Evolutionary conservation across 2,113 vertebrate genomes (phyloP).

Genomic region (Muscicapa adusta): DNA sequence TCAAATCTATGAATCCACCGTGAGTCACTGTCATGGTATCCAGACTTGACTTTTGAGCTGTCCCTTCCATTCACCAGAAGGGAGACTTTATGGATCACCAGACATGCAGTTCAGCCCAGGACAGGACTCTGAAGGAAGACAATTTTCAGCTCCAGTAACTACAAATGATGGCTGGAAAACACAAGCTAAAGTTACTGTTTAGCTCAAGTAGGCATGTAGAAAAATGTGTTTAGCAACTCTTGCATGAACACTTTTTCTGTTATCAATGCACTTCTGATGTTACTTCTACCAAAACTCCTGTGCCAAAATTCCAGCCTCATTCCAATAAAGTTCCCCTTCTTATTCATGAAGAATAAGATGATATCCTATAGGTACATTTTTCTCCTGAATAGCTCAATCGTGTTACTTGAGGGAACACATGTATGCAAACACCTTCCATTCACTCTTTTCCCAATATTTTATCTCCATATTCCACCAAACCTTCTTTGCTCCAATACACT

Average conservation of each 20-base stretch:
- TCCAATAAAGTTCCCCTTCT: not conserved
- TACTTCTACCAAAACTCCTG: not conserved
- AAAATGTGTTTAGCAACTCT: not conserved
- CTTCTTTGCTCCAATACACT: not conserved
- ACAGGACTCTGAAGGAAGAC: not conserved
- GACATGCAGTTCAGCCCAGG: not conserved
- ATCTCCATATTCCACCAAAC: not conserved
- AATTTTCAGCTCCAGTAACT: not conserved
- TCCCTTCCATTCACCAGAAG: not conserved
- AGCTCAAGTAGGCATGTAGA: not conserved
- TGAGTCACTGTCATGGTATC: not conserved
- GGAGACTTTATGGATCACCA: rapidly evolving
- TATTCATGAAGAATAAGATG: not conserved
- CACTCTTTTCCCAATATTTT: not conserved
- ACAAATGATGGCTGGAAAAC: not conserved
- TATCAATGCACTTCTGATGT: not conserved
- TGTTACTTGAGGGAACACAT: not conserved
- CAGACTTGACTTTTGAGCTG: not conserved
- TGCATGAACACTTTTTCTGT: not conserved
- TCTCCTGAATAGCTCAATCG: not conserved
- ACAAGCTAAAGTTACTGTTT: not conserved
- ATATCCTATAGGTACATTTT: not conserved
- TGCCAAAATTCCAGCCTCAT: not conserved
- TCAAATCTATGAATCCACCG: not conserved
- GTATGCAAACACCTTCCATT: not conserved